These are phyloP conservation scores for Metellina segmentata DNA, from an alignment of 2,888 invertebrate species.

Conservation along the genomic window DNA sequence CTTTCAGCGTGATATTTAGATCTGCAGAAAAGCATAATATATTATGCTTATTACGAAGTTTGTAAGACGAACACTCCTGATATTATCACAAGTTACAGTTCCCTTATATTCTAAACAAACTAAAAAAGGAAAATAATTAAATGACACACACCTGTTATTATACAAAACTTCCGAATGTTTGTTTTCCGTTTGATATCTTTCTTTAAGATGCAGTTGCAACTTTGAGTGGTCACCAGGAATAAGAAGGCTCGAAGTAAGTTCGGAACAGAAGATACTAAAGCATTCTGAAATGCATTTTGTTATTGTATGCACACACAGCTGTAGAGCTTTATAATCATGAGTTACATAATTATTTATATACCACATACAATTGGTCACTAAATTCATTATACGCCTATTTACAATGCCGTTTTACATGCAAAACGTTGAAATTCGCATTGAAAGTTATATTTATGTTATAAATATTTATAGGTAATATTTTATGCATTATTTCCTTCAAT, in stretches of 20 bases:
- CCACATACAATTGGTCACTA: too few relatives aligned
- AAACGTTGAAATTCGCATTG: too few relatives aligned
- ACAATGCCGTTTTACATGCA: too few relatives aligned
- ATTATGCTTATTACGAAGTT: background rate
- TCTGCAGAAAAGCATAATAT: too few relatives aligned
- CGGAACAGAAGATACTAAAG: background rate
- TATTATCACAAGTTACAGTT: too few relatives aligned
- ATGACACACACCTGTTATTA: background rate
- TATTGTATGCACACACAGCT: background rate
- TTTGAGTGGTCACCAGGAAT: background rate
- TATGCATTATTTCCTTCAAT: too few relatives aligned
- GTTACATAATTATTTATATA: too few relatives aligned
- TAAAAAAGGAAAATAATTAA: background rate
- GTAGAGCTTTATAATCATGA: too few relatives aligned
- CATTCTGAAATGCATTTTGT: background rate
- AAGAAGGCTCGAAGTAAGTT: slow-evolving; percentile 7
- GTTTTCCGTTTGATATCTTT: background rate
- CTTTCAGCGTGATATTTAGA: too few relatives aligned
- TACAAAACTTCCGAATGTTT: background rate
- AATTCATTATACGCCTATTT: too few relatives aligned
- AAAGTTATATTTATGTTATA: too few relatives aligned
- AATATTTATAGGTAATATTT: too few relatives aligned
- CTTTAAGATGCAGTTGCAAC: background rate
- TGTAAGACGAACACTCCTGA: background rate
- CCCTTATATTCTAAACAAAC: background rate